A percentile compares a stretch with the other conserved stretches of the same genome.
Conservation (phyloP, 2,888 invertebrate genomes). For the Plusia festucae region DNA sequence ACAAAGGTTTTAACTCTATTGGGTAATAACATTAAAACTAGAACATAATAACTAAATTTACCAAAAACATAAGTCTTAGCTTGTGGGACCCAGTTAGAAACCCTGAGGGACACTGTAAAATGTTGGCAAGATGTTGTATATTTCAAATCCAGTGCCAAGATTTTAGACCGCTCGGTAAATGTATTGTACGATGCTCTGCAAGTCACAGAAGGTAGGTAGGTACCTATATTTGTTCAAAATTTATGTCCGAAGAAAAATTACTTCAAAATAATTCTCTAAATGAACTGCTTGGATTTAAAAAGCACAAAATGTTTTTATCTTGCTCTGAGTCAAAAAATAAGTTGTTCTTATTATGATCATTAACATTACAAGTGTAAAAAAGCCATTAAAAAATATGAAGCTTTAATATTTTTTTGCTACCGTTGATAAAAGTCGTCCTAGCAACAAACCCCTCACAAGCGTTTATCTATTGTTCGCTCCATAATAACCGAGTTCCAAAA, state of each 20-base stretch:
- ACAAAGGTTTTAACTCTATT: constrained; percentile 27
- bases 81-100: background rate
- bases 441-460: background rate
- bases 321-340: too few species aligned
- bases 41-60: background rate
- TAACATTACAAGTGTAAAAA: too few species aligned
- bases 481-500: constrained; percentile 7
- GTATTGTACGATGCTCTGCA: background rate
- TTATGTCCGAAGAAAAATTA: too few species aligned
- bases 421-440: background rate
- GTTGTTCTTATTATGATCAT: too few species aligned
- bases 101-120: background rate
- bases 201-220: background rate
- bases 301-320: too few species aligned
- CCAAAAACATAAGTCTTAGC: background rate
- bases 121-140: background rate
- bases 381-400: too few species aligned
- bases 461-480: background rate
- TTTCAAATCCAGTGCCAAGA: background rate
- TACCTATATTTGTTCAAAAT: background rate
- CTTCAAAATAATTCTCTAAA: background rate
- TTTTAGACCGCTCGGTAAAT: background rate
- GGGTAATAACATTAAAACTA: background rate
- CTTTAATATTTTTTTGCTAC: background rate
- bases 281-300: background rate